These are phyloP conservation scores for Coryphaenoides rupestris DNA, from an alignment of 2,113 vertebrate genomes.

Conservation along the genomic window DNA sequence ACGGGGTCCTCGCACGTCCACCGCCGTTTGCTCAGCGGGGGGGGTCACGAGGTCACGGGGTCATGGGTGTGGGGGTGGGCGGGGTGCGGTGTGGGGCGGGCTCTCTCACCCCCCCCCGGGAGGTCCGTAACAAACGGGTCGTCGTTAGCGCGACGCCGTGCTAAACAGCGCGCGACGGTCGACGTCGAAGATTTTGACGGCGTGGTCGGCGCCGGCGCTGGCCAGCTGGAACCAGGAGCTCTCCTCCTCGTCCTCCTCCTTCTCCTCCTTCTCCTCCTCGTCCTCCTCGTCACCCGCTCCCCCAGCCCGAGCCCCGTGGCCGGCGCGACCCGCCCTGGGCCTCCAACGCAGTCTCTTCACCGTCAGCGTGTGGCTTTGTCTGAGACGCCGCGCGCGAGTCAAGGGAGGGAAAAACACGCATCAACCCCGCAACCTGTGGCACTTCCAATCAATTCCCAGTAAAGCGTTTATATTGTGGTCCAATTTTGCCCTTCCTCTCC, in stretches of 20 bases:
- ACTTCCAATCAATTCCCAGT: too few species aligned
- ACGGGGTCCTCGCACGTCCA: too few species aligned
- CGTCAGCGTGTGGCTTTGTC: conserved; percentile 87
- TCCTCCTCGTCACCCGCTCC: conserved; percentile 20
- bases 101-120: conserved; percentile 37
- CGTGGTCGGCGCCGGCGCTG: conserved; percentile 87
- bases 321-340: conserved; percentile 69
- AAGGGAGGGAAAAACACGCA: conserved; percentile 71
- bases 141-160: conserved; percentile 54
- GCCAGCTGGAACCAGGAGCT: conserved; percentile 85
- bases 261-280: too few species aligned
- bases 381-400: conserved; percentile 56
- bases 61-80: not conserved
- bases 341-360: conserved; percentile 90
- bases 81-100: conserved; percentile 18
- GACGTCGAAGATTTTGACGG: conserved; percentile 89
- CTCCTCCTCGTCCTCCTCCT: conserved; percentile 51
- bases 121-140: conserved; percentile 36
- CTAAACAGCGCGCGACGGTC: conserved; percentile 69
- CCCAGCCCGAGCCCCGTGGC: conserved; percentile 38
- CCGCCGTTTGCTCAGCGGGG: too few species aligned
- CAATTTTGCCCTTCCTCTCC: too few species aligned
- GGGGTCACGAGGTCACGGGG: conserved; percentile 8
- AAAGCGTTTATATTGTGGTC: too few species aligned
- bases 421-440: conserved; percentile 3